phyloP scores from a whole-genome alignment of 2,888 invertebrate species.

The Bruchidius siliquastri region DNA sequence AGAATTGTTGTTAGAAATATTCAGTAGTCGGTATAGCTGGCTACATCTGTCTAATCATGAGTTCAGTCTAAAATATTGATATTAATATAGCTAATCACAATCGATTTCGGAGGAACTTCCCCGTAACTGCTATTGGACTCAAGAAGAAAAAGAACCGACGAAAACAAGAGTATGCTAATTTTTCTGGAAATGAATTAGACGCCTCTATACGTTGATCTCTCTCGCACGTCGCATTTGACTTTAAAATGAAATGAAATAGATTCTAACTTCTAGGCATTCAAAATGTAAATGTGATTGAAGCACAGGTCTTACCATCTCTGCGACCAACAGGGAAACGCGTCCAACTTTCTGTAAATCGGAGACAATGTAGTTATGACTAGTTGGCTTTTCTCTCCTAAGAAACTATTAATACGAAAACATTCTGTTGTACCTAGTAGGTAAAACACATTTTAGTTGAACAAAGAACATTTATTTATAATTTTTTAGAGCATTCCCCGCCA shows the following conservation, averaged over 20 bases:
- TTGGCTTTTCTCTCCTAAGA: no score
- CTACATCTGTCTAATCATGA: no score
- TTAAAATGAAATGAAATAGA: conserved; percentile 9
- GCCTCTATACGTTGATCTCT: not conserved
- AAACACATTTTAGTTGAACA: no score
- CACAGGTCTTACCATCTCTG: not conserved
- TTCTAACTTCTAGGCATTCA: conserved; percentile 5
- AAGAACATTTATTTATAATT: no score
- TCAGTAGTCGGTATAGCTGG: no score
- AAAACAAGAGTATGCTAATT: not conserved
- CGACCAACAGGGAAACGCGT: not conserved
- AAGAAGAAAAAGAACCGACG: not conserved
- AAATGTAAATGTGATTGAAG: not conserved
- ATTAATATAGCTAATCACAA: no score
- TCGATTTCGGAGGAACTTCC: not conserved
- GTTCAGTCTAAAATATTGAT: no score
- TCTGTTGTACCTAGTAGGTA: no score
- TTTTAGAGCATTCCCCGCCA: no score
- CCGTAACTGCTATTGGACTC: not conserved
- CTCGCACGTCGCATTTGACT: conserved; percentile 2
- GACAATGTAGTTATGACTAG: not conserved
- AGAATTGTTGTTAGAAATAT: no score
- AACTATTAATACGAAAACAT: no score
- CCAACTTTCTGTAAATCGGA: not conserved
- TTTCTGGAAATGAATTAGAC: not conserved